Evolutionary conservation across 2,113 vertebrate species (phyloP), one percentile per base, ranked within the genome.

Genomic region (Oncorhynchus gorbuscha): DNA sequence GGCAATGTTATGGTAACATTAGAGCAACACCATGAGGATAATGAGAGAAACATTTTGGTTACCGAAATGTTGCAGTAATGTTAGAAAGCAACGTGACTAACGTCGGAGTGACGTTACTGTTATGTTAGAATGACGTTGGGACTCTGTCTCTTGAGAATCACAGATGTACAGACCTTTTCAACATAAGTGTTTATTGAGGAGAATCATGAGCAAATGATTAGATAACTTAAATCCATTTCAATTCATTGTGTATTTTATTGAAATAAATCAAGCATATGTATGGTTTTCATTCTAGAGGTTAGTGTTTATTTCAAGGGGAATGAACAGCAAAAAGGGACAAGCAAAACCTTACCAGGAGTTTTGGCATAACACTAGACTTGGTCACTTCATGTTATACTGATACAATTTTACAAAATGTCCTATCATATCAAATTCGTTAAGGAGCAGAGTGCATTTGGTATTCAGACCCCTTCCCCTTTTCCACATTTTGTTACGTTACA

Each of bases 81-180:
- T 39, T 39, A 30, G 18, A 16, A 35, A 32, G 32, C 22, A 67
- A 30, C 65, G 26, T 76, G 66, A 28, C 72, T 73, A 66, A 69
- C n/a, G 48, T 61, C 71, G 74, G 76, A 76, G 85, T 79, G 39
- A 39, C 7, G 39, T 39, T 39, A 39, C 39, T 11, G 39, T 45
- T 66, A 62, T 28, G 26, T 76, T 67, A 61, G 24, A 67, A 51
- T 76, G 72, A 28, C 71, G 73, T 76, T 79, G 35, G 69, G 79
- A 78, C 72, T 71, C 39, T 9, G 39, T 45, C 9, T 45, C 39
- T 45, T 45, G 39, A 11, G 39, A 45, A 45, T 75, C 93, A 85
- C 84, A 88, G 87, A 90, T 97, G 97, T 96, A 98, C 95, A 98
- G 95, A 95, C 89, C 89, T 94, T 95, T 94, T 92, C 39, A 45